phyloP scores from a whole-genome alignment of 35 echinoderm and acorn worm species.

The Apostichopus californicus region DNA sequence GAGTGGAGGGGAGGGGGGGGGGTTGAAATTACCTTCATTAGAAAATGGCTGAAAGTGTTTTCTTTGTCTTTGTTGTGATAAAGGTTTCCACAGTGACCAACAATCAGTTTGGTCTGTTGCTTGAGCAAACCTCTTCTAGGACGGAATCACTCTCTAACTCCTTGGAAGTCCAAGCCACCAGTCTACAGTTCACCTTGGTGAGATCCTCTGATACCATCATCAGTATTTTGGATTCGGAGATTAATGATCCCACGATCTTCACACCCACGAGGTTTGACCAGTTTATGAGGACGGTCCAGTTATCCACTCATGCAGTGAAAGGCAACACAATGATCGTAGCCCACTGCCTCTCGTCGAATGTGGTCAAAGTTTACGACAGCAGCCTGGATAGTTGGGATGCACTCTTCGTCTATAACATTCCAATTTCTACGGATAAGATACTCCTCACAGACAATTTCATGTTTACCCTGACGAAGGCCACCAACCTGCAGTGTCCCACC shows the following conservation, averaged over 20 bases:
- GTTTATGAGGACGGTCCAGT: slow-evolving; percentile 43
- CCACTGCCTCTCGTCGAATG: slow-evolving; percentile 25
- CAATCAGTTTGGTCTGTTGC: slow-evolving; percentile 40
- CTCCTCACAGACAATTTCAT: slow-evolving; percentile 53
- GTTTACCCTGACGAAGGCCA: slow-evolving; percentile 22
- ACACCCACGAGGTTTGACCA: slow-evolving; percentile 41
- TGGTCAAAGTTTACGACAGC: slow-evolving; percentile 50
- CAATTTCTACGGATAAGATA: slow-evolving; percentile 44
- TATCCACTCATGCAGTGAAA: slow-evolving; percentile 19
- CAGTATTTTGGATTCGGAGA: slow-evolving; percentile 26
- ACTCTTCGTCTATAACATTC: slow-evolving; percentile 31
- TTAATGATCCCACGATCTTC: background rate
- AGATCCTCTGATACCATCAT: slow-evolving; percentile 20
- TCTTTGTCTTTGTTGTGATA: background rate
- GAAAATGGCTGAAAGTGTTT: background rate
- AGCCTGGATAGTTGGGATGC: slow-evolving; percentile 44
- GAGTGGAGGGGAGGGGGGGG: too few species aligned
- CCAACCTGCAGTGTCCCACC: background rate
- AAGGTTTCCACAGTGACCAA: slow-evolving; percentile 51
- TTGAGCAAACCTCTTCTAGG: slow-evolving; percentile 8
- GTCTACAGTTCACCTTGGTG: slow-evolving; percentile 16
- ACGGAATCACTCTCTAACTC: slow-evolving; percentile 33
- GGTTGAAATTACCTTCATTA: too few species aligned
- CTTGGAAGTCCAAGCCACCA: slow-evolving; percentile 1
- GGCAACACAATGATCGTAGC: slow-evolving; percentile 17